Evolutionary conservation across 2,888 invertebrate species (phyloP), one percentile per base, ranked within the genome.

Genomic region (Vannuccia rotundouncinata): DNA sequence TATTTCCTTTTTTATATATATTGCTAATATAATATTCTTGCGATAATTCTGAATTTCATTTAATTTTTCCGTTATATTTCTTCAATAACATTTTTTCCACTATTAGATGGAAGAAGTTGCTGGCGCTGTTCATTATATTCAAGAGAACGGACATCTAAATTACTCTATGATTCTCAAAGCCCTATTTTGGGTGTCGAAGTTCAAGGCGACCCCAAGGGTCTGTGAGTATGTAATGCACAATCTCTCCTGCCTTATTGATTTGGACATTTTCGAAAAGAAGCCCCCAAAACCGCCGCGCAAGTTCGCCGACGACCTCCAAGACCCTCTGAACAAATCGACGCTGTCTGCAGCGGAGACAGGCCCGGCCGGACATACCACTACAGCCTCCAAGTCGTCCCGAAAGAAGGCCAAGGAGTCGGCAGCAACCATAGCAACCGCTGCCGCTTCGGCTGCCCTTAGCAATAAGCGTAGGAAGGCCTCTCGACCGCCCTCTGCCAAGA

Each of bases 141-240:
- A 95, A 30, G 92, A 93, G 84, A 95, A 96, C 84, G 98, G 99
- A 0, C 94, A 95, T 85, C 92, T 99, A 81, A 94, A 96, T 87
- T 92, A 94, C 83, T 92, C 93, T 89, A 93, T 17, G 92, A 95
- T 86, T 17, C 86, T 90, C 10, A 86, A 95, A 92, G 95, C 94
- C 2, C 92, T 95, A 0, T 94, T 95, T 86, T 92, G 92, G 81
- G 92, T 95, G 10, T 92, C 94, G 0, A 91, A 94, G 83, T 91
- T 95, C 86, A 95, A 96, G 85, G 92, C 91, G 82, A 94, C 94
- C 0, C 89, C 95, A 28, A 91, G 95, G 29, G 94, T 98, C 0
- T 93, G 95, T 88, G 96, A 97, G 88, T 93, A 94, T 0, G 93
- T 96, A 85, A 89, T 99, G 25, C 96, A 95, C 87, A 90, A 98